Percentiles rank a stretch among this genome's conserved stretches.
Evolutionary conservation across 2,113 vertebrate genomes (phyloP).

Genomic region (Petrocephalus microphthalmus): DNA sequence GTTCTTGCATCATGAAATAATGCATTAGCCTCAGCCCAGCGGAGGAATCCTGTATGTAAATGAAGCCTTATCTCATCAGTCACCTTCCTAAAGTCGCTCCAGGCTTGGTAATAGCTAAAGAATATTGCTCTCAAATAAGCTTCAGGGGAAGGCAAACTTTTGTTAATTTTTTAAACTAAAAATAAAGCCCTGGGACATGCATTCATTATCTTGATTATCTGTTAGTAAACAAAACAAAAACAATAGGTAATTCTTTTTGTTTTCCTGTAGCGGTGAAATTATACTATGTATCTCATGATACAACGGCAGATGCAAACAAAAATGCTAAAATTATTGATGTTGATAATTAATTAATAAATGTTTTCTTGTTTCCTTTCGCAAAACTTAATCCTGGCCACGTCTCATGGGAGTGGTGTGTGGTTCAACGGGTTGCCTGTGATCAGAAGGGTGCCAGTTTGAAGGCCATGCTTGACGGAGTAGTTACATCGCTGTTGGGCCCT

Average conservation of each 20-base stretch:
- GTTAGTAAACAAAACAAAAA: neutral
- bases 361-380: neutral
- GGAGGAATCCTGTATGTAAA: constrained; percentile 5
- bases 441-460: neutral
- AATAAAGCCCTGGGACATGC: constrained; percentile 7
- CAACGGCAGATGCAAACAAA: neutral
- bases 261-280: neutral
- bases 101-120: neutral
- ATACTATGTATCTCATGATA: neutral
- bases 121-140: constrained; percentile 23
- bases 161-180: constrained; percentile 6
- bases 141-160: constrained; percentile 11
- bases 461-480: neutral
- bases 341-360: neutral
- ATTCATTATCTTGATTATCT: neutral
- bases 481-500: neutral
- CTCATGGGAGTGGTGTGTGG: neutral
- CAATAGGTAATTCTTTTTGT: constrained; percentile 1
- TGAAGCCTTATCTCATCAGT: constrained; percentile 5
- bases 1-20: constrained; percentile 10
- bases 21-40: neutral
- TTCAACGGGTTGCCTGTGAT: neutral
- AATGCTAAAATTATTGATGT: neutral
- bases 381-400: no score
- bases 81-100: neutral